Conservation (phyloP, 2,113 vertebrate genomes). For the Puntigrus tetrazona region DNA sequence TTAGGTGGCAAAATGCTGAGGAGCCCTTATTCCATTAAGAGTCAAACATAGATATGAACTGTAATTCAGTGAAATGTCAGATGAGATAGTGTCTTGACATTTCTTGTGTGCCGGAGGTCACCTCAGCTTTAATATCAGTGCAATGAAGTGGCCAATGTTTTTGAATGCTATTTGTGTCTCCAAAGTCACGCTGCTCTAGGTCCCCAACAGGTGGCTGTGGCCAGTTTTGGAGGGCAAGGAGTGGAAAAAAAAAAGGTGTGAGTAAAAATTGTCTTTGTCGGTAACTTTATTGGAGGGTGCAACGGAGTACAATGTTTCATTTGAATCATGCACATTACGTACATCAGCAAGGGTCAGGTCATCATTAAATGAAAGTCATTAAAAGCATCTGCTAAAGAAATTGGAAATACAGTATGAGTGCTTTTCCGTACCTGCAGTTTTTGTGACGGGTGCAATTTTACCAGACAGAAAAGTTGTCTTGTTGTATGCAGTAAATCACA, state of each 20-base stretch:
- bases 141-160: conserved; percentile 45
- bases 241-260: background rate
- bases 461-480: background rate
- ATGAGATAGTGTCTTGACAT: conserved; percentile 43
- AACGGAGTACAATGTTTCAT: background rate
- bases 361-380: background rate
- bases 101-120: conserved; percentile 41
- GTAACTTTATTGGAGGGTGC: background rate
- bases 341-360: background rate
- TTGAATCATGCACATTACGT: background rate
- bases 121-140: conserved; percentile 50
- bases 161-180: conserved; percentile 22
- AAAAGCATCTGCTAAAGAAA: background rate
- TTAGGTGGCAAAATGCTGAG: background rate
- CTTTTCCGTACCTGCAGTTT: background rate
- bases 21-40: background rate
- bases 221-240: background rate
- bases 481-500: background rate
- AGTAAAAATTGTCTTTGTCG: background rate
- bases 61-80: conserved; percentile 34
- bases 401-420: background rate
- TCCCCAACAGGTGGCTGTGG: conserved; percentile 18
- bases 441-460: background rate
- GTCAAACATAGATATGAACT: conserved; percentile 32
- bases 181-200: conserved; percentile 25